Conservation (phyloP, 2,113 vertebrate genomes). For the Pandion haliaetus region DNA sequence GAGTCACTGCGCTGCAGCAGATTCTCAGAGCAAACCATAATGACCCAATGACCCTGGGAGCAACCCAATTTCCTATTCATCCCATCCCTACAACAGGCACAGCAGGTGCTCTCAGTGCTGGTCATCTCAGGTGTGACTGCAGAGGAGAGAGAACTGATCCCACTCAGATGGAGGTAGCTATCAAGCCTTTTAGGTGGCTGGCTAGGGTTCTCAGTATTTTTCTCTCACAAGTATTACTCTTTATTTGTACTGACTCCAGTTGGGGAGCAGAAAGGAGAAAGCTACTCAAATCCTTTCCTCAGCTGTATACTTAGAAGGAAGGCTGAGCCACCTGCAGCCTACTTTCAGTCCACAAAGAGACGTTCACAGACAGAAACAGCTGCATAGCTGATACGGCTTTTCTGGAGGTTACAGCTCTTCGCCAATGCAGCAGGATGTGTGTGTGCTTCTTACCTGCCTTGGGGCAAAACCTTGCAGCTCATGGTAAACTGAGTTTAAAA, state of each 20-base stretch:
- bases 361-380: neutral
- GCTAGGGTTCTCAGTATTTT: neutral
- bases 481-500: neutral
- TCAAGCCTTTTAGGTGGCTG: neutral
- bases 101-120: neutral
- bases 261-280: neutral
- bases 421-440: neutral
- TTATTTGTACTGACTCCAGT: neutral
- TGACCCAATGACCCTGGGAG: neutral
- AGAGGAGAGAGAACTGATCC: neutral
- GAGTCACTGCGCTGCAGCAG: neutral
- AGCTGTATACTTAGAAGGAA: neutral
- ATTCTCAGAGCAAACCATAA: neutral
- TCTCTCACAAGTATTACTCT: neutral
- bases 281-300: neutral
- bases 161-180: rapidly evolving
- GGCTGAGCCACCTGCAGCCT: neutral
- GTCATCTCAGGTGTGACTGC: neutral
- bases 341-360: neutral
- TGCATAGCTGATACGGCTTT: neutral
- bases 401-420: neutral
- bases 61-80: neutral
- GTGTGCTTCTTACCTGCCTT: neutral
- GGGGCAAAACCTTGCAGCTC: neutral
- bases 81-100: neutral